Evolutionary conservation across 2,113 vertebrate genomes (phyloP).

Genomic region (Heterotis niloticus): DNA sequence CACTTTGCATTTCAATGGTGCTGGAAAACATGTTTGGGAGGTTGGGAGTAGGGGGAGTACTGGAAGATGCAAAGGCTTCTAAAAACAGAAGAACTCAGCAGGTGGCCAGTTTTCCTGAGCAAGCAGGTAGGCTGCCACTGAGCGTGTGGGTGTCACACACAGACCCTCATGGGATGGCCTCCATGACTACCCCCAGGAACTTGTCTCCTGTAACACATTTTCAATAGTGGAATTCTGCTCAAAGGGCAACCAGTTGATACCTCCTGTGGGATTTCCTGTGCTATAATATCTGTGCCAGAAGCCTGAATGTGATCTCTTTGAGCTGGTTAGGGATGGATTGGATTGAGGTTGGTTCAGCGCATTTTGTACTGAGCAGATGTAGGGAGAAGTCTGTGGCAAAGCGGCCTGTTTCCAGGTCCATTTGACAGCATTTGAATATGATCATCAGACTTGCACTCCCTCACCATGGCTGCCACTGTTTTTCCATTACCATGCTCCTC

Average conservation of each 20-base stretch:
- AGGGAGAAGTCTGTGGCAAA: too few relatives aligned
- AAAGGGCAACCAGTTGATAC: too few relatives aligned
- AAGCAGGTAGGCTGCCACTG: neutral
- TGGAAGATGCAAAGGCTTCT: constrained; percentile 24
- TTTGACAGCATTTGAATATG: neutral
- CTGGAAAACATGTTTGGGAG: neutral
- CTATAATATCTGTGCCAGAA: neutral
- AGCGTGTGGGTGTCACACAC: neutral
- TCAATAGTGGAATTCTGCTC: too few relatives aligned
- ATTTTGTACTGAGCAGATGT: neutral
- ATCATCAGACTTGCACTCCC: neutral
- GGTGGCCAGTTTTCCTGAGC: neutral
- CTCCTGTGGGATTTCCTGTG: neutral
- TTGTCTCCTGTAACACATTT: too few relatives aligned
- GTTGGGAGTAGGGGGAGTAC: constrained; percentile 16
- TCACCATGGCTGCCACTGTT: neutral
- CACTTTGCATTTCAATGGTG: constrained; percentile 26
- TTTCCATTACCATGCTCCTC: constrained; percentile 40
- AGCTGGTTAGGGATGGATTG: neutral
- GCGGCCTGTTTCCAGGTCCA: neutral
- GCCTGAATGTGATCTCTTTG: neutral
- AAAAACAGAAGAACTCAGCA: constrained; percentile 26
- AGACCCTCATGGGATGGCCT: neutral
- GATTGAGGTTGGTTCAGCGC: neutral
- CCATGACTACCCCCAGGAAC: too few relatives aligned